Conservation (phyloP, 2,888 invertebrate species). For the Epinotia nisella region DNA sequence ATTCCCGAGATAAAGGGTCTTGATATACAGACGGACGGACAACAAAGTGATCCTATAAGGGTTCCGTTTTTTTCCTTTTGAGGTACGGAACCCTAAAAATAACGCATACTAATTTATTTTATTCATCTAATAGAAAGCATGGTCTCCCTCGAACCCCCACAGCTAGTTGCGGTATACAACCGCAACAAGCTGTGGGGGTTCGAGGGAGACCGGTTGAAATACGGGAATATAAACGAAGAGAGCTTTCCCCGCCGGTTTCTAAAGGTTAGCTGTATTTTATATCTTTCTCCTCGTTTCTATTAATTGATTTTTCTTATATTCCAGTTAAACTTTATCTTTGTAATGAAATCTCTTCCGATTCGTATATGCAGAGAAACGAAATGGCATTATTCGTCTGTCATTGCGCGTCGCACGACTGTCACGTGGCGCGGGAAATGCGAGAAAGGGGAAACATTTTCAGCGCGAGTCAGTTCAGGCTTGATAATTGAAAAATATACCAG, state of each 20-base stretch:
- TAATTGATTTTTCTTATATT: slow-evolving; percentile 6
- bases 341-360: slow-evolving; percentile 34
- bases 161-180: slow-evolving; percentile 6
- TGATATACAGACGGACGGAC: no score
- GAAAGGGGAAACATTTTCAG: slow-evolving; percentile 6
- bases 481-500: slow-evolving; percentile 2
- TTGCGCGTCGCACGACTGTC: slow-evolving; percentile 12
- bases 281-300: slow-evolving; percentile 3
- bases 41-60: no score
- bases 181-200: no score
- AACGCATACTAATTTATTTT: slow-evolving; percentile 19
- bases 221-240: neutral
- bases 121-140: slow-evolving; percentile 15
- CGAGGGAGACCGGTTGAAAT: slow-evolving; percentile 25
- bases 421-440: slow-evolving; percentile 25
- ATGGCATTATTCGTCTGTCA: slow-evolving; percentile 5
- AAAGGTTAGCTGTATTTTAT: slow-evolving; percentile 23
- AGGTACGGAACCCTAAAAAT: no score
- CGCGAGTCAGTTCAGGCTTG: neutral
- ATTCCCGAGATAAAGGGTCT: no score
- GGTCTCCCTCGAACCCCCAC: neutral
- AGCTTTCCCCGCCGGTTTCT: slow-evolving; percentile 19
- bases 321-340: slow-evolving; percentile 27
- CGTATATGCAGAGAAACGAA: slow-evolving; percentile 12
- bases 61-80: no score